A percentile compares a stretch with the other conserved stretches of the same genome.
phyloP scores from a whole-genome alignment of 1,140 invertebrate species.

The Leptopilina boulardi region DNA sequence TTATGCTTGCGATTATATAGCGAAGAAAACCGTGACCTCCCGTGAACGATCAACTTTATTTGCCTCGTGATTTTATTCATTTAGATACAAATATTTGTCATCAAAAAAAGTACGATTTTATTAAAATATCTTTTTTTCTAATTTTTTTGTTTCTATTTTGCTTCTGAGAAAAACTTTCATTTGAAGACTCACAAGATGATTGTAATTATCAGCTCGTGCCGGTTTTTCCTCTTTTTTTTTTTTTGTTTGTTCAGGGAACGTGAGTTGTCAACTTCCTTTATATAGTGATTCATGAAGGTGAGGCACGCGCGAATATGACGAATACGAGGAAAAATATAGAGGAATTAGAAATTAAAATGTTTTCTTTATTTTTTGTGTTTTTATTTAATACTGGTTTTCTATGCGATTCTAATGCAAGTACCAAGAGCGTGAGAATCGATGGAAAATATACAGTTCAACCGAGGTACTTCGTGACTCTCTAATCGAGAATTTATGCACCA shows the following conservation, averaged over 20 bases:
- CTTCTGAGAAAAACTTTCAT: background rate
- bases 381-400: background rate
- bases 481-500: slow-evolving; percentile 11
- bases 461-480: slow-evolving; percentile 44
- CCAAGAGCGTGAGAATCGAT: slow-evolving; percentile 57
- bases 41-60: background rate
- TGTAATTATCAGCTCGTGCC: slow-evolving; percentile 17
- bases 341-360: slow-evolving; percentile 26
- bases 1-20: slow-evolving; percentile 37
- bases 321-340: background rate
- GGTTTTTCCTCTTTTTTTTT: background rate
- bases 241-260: background rate
- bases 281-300: background rate
- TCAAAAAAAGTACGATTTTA: too few relatives aligned
- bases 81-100: background rate
- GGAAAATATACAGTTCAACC: slow-evolving; percentile 45
- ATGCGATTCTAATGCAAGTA: slow-evolving; percentile 20
- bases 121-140: background rate
- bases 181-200: background rate
- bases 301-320: slow-evolving; percentile 7
- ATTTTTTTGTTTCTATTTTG: background rate
- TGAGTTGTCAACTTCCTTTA: background rate
- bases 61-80: slow-evolving; percentile 8
- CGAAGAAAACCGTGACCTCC: slow-evolving; percentile 43
- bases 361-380: too few relatives aligned